Percentiles rank a stretch among this genome's conserved stretches.
Conservation (phyloP, 2,888 invertebrate genomes). For the Ptilodon capucinus region DNA sequence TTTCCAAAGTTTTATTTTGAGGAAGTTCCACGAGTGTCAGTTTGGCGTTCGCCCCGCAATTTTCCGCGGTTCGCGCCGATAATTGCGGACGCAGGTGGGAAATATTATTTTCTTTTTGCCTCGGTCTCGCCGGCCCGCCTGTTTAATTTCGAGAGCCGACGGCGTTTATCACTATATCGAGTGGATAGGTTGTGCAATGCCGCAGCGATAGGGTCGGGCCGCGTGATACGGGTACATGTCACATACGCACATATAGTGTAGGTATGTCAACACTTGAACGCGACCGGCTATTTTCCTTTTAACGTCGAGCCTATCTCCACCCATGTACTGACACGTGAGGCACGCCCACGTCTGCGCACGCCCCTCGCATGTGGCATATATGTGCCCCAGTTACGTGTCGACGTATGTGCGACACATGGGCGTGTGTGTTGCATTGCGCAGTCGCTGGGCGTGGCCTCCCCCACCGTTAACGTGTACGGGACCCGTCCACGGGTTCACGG, state of each 20-base stretch:
- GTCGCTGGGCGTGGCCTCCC: conserved; percentile 66
- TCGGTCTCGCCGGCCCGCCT: conserved; percentile 26
- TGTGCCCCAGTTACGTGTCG: conserved; percentile 62
- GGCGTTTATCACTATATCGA: conserved; percentile 39
- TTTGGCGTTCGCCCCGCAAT: conserved; percentile 75
- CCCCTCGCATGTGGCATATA: conserved; percentile 54
- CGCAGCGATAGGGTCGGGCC: conserved; percentile 24
- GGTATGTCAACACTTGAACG: conserved; percentile 26
- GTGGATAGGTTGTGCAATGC: conserved; percentile 12
- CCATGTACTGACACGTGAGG: conserved; percentile 51
- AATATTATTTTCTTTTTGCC: conserved; percentile 46
- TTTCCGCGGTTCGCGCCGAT: conserved; percentile 77
- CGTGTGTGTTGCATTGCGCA: conserved; percentile 67
- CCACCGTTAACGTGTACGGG: conserved; percentile 58
- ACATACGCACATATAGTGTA: conserved; percentile 22
- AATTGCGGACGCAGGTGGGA: conserved; percentile 79
- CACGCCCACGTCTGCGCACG: conserved; percentile 66
- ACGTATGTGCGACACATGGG: conserved; percentile 60
- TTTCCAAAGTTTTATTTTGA: conserved; percentile 77
- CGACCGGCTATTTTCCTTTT: conserved; percentile 37
- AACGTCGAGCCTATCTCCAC: conserved; percentile 47
- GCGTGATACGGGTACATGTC: conserved; percentile 22
- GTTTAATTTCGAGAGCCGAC: conserved; percentile 35
- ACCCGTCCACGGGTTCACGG: conserved; percentile 49
- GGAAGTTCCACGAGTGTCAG: conserved; percentile 80